These are phyloP conservation scores for Rotaria macrura DNA, from an alignment of 2,888 invertebrate species.

Conservation along the genomic window DNA sequence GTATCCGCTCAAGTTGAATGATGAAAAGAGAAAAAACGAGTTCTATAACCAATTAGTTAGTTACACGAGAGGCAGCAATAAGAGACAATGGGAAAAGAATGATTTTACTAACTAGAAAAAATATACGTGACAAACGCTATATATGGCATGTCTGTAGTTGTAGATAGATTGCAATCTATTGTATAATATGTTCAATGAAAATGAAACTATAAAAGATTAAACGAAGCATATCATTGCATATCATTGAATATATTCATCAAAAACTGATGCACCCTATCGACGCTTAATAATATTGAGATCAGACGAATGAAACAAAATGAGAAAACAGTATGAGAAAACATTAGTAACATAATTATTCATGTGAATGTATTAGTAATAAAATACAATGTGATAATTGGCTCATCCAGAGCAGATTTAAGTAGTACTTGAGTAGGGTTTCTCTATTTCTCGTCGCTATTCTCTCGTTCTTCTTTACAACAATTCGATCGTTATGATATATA, in stretches of 20 bases:
- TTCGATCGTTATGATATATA: background rate
- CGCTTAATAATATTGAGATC: background rate
- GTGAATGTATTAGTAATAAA: too few species aligned
- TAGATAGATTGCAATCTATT: background rate
- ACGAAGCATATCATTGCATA: background rate
- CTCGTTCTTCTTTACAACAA: background rate
- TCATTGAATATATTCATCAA: background rate
- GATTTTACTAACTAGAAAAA: background rate
- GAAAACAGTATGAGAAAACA: background rate
- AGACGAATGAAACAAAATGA: background rate
- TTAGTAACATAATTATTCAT: background rate
- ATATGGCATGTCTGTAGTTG: background rate
- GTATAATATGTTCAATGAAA: background rate
- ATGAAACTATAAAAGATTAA: background rate
- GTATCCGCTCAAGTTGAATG: background rate
- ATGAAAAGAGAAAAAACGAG: background rate
- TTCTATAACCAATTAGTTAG: background rate
- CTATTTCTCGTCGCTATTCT: too few species aligned
- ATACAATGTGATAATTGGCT: background rate
- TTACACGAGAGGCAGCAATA: background rate
- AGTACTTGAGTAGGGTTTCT: too few species aligned
- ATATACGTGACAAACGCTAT: background rate
- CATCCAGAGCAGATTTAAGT: background rate
- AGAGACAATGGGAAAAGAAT: background rate
- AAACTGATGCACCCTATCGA: background rate